Conservation (phyloP, 2,113 vertebrate species). For the Dasyprocta punctata region DNA sequence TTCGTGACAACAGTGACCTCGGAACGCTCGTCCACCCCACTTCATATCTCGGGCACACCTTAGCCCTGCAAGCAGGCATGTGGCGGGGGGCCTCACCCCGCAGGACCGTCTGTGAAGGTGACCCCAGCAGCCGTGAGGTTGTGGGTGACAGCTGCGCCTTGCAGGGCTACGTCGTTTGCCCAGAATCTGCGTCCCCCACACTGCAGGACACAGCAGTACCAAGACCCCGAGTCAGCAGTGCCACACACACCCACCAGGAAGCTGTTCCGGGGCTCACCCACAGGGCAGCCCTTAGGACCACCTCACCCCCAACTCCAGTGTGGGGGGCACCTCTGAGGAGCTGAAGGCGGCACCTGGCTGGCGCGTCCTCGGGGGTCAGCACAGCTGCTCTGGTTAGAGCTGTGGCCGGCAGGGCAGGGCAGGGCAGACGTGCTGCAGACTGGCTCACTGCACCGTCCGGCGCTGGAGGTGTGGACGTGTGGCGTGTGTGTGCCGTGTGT, state of each 20-base stretch:
- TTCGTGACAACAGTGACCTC: not conserved
- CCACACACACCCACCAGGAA: not conserved
- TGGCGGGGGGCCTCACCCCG: not conserved
- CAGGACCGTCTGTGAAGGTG: not conserved
- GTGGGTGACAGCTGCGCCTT: not conserved
- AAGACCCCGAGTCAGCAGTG: not conserved
- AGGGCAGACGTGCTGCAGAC: fast-evolving
- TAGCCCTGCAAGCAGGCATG: not conserved
- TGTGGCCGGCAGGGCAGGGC: too few relatives aligned
- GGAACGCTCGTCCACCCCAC: not conserved
- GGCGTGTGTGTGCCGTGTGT: not conserved
- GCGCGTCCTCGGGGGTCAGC: too few relatives aligned
- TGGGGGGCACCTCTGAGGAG: not conserved
- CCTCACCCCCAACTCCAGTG: too few relatives aligned
- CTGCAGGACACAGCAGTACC: not conserved
- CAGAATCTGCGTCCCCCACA: not conserved
- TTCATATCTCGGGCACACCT: fast-evolving
- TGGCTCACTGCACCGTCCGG: too few relatives aligned
- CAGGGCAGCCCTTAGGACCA: fast-evolving
- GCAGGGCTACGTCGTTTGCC: not conserved
- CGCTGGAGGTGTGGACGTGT: too few relatives aligned
- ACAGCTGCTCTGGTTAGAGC: not conserved
- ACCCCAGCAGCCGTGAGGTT: not conserved
- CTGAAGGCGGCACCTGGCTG: too few relatives aligned
- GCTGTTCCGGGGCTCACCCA: not conserved